A percentile compares a stretch with the other conserved stretches of the same genome.
These are phyloP conservation scores for Myiopsitta monachus DNA, from an alignment of 2,113 vertebrate species.

Conservation along the genomic window DNA sequence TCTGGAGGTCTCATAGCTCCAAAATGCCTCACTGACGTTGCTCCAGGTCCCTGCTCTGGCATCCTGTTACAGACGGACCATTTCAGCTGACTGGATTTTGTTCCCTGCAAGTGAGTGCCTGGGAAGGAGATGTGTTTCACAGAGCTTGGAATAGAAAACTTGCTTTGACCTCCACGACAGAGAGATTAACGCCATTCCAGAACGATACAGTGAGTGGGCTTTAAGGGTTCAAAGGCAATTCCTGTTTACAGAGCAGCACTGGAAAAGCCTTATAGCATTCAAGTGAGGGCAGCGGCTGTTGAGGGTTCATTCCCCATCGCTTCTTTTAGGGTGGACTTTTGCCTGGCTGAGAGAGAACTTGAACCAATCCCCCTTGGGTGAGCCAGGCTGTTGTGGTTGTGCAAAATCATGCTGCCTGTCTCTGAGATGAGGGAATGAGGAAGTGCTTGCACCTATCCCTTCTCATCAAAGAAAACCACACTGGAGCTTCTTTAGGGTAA, in stretches of 20 bases:
- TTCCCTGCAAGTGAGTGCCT: conserved; percentile 26
- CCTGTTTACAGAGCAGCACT: conserved; percentile 13
- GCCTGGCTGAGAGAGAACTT: background rate
- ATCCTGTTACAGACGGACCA: background rate
- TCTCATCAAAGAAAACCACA: background rate
- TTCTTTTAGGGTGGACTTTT: background rate
- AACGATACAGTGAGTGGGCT: background rate
- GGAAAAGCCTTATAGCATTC: background rate
- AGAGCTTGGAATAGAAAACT: conserved; percentile 53
- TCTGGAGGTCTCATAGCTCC: background rate
- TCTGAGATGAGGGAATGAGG: background rate
- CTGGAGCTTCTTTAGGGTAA: background rate
- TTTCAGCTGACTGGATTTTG: background rate
- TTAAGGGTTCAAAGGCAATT: conserved; percentile 43
- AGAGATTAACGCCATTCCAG: conserved; percentile 45
- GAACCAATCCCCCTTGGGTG: accelerated
- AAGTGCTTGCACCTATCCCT: background rate
- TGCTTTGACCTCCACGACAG: background rate
- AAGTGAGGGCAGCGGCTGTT: background rate
- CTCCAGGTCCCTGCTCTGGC: background rate
- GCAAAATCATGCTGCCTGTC: background rate
- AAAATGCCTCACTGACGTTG: background rate
- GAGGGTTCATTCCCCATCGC: background rate
- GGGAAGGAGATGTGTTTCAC: conserved; percentile 17
- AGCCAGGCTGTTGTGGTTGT: background rate